Evolutionary conservation across 64 coral and sea anemone species (phyloP), one percentile per base, ranked within the genome.

Genomic region (Stichodactyla mertensii): DNA sequence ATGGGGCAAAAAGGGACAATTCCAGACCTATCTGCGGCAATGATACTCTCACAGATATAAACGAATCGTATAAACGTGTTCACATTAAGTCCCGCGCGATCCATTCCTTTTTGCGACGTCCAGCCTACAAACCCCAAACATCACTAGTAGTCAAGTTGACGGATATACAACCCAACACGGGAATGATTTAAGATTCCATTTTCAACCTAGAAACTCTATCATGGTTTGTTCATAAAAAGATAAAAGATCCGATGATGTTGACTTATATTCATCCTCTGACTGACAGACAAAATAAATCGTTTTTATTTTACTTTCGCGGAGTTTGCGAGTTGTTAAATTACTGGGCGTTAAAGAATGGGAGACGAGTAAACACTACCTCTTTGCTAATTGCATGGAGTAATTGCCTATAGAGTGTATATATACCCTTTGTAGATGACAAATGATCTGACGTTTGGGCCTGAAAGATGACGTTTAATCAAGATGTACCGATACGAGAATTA

Each of bases 401-500:
- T 81, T 81, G 78, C 78, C 78, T 81, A 81, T 81, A 81, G 54
- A 81, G 36, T 81, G 78, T 81, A 81, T 81, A 81, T 81, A 54
- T 52, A 53, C 78, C 78, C 78, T 28, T 54, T 55, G 77, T 55
- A 53, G 20, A 19, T 81, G 78, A 81, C 78, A 81, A 81, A 81
- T 81, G 53, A 81, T 22, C 18, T 52, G 53, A 52, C 78, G 54
- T 28, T 81, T 81, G 53, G 51, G 22, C 51, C 78, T 54, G 53
- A 81, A 20, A 81, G 78, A 81, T 81, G 78, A 53, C 78, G 16
- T 81, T 74, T 74, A 53, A 81, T 81, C 78, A 81, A 81, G 78
- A 81, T 81, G 51, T 16, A 81, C 6, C 78, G 78, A 81, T 81
- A 81, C 52, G 15, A 22, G 52, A 81, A 81, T 81, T 81, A 81